Conservation (phyloP, 1,140 invertebrate genomes). For the Caenorhabditis brenneri region DNA sequence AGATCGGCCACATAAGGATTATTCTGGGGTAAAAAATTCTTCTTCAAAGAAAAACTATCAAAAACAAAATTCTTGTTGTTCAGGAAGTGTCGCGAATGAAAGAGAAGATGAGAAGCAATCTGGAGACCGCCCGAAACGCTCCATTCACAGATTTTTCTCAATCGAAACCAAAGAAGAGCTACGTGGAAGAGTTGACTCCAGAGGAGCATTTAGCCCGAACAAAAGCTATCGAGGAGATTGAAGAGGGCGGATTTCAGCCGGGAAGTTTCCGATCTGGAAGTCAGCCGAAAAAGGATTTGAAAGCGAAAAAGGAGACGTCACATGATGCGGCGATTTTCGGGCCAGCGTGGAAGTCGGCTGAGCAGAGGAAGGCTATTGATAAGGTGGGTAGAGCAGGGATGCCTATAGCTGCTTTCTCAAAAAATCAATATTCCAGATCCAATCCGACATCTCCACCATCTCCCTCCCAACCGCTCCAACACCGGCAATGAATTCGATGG, state of each 20-base stretch:
- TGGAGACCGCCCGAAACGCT: not conserved
- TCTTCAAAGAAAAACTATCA: not conserved
- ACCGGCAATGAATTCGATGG: not conserved
- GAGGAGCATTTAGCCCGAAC: slow-evolving; percentile 13
- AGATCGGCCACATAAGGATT: not conserved
- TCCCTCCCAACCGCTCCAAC: not conserved
- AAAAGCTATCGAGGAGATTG: not conserved
- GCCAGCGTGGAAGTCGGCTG: not conserved
- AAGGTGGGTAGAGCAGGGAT: not conserved
- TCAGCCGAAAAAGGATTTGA: not conserved
- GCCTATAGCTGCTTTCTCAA: not conserved
- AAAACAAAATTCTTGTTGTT: not conserved
- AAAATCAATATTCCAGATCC: not conserved
- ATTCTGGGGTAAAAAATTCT: slow-evolving; percentile 1
- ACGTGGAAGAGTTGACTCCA: not conserved
- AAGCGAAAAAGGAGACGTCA: slow-evolving; percentile 9
- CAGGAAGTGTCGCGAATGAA: slow-evolving; percentile 12
- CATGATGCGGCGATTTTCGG: slow-evolving; percentile 22
- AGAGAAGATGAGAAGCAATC: not conserved
- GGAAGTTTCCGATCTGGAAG: not conserved
- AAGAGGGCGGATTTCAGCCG: slow-evolving; percentile 11
- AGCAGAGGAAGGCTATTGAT: slow-evolving; percentile 9
- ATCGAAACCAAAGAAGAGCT: not conserved
- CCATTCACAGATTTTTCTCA: not conserved
- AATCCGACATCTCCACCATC: slow-evolving; percentile 26